phyloP scores from a whole-genome alignment of 2,888 invertebrate genomes.

The Tachystola acroxantha region DNA sequence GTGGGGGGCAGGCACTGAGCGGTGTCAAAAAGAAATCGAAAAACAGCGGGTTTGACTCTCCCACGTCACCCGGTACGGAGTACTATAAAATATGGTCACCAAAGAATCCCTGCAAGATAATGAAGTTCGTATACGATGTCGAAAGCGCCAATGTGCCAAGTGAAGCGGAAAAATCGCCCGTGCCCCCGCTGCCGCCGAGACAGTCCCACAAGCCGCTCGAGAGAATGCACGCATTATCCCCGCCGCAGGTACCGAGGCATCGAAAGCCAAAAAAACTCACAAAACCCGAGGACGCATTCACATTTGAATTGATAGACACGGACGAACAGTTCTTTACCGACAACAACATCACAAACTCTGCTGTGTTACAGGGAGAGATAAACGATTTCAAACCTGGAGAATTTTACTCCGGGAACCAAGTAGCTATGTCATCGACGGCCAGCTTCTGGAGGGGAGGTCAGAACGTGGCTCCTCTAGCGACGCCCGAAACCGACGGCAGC shows the following conservation, averaged over 20 bases:
- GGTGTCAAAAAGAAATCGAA: slow-evolving; percentile 83
- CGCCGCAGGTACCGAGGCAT: slow-evolving; percentile 83
- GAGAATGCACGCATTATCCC: slow-evolving; percentile 82
- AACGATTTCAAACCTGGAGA: slow-evolving; percentile 73
- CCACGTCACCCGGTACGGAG: slow-evolving; percentile 78
- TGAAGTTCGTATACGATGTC: slow-evolving; percentile 74
- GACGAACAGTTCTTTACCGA: slow-evolving; percentile 82
- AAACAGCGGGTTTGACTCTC: slow-evolving; percentile 72
- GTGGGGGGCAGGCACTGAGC: slow-evolving; percentile 59
- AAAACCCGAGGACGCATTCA: slow-evolving; percentile 87
- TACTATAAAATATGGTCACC: slow-evolving; percentile 85
- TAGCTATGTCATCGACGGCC: slow-evolving; percentile 54
- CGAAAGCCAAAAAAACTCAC: slow-evolving; percentile 82
- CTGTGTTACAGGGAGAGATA: slow-evolving; percentile 53
- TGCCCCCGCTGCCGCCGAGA: slow-evolving; percentile 86
- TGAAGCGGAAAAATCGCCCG: slow-evolving; percentile 80
- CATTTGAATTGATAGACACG: slow-evolving; percentile 90
- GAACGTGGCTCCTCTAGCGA: slow-evolving; percentile 77
- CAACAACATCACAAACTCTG: slow-evolving; percentile 67
- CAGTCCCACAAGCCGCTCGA: slow-evolving; percentile 87
- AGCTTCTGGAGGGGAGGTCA: slow-evolving; percentile 64
- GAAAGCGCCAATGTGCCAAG: slow-evolving; percentile 65
- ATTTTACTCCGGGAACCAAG: slow-evolving; percentile 64
- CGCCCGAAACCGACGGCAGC: slow-evolving; percentile 80
- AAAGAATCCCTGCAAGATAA: slow-evolving; percentile 77